Evolutionary conservation across 2,888 invertebrate species (phyloP).

Genomic region (Eupithecia vulgata): DNA sequence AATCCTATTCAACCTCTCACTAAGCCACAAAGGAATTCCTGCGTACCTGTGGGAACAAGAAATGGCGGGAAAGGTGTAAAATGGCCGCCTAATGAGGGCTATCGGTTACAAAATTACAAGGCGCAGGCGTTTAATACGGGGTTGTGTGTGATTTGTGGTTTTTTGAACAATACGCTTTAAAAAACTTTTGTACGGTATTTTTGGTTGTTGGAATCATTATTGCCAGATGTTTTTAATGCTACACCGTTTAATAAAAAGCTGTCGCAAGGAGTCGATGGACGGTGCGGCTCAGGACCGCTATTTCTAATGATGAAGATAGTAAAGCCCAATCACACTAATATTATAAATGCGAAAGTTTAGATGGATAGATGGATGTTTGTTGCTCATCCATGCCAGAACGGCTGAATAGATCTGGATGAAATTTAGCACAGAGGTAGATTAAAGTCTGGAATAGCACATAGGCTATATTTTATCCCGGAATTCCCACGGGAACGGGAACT

Average conservation of each 20-base stretch:
- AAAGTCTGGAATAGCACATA: too few species aligned
- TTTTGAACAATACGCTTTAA: slow-evolving; percentile 14
- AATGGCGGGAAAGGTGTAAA: slow-evolving; percentile 32
- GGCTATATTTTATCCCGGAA: too few species aligned
- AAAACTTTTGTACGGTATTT: neutral
- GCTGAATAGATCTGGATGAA: too few species aligned
- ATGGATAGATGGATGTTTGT: too few species aligned
- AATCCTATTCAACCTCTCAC: neutral
- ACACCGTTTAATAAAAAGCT: neutral
- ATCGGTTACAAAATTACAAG: slow-evolving; percentile 31
- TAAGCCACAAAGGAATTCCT: slow-evolving; percentile 7
- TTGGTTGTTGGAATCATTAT: neutral
- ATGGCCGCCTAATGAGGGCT: slow-evolving; percentile 27
- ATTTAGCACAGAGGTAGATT: too few species aligned
- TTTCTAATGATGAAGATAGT: too few species aligned
- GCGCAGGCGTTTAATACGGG: slow-evolving; percentile 18
- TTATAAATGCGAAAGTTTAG: too few species aligned
- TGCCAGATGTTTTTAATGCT: neutral
- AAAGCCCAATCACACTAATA: too few species aligned
- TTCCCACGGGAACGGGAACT: too few species aligned
- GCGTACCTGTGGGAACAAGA: slow-evolving; percentile 21
- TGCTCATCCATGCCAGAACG: too few species aligned
- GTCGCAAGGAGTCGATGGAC: too few species aligned
- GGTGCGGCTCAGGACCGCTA: too few species aligned
- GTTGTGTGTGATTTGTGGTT: slow-evolving; percentile 20